Percentiles rank a stretch among this genome's conserved stretches.
These are phyloP conservation scores for Clarias pachynema DNA, from an alignment of 2,797 vertebrate genomes.

Conservation along the genomic window DNA sequence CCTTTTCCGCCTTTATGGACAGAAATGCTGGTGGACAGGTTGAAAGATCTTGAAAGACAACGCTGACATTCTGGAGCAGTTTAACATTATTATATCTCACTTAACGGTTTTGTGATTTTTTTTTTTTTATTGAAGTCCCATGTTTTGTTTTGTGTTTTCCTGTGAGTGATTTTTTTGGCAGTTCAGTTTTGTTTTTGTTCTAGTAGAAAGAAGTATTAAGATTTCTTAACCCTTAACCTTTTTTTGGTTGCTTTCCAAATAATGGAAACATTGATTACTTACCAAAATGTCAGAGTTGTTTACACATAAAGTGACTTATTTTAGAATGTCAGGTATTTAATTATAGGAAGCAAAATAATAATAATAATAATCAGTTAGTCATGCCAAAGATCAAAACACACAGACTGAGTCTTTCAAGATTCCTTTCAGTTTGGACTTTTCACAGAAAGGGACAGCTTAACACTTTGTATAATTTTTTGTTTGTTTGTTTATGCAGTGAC, in stretches of 20 bases:
- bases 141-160: background rate
- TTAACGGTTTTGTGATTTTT: no score
- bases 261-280: conserved; percentile 8
- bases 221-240: background rate
- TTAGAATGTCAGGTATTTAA: background rate
- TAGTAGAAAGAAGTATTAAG: background rate
- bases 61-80: conserved; percentile 13
- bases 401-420: background rate
- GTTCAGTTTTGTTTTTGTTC: background rate
- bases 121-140: no score
- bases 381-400: conserved; percentile 36
- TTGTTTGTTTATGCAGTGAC: background rate
- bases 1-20: conserved; percentile 11
- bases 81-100: background rate
- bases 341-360: background rate
- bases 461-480: background rate
- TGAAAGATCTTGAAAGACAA: background rate
- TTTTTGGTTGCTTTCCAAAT: background rate
- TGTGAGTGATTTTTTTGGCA: no score
- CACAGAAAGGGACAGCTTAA: background rate
- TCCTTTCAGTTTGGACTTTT: conserved; percentile 1
- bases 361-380: background rate
- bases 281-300: conserved; percentile 18
- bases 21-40: background rate
- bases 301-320: background rate